Evolutionary conservation across 1,140 invertebrate genomes (phyloP).

Genomic region (Apis laboriosa): DNA sequence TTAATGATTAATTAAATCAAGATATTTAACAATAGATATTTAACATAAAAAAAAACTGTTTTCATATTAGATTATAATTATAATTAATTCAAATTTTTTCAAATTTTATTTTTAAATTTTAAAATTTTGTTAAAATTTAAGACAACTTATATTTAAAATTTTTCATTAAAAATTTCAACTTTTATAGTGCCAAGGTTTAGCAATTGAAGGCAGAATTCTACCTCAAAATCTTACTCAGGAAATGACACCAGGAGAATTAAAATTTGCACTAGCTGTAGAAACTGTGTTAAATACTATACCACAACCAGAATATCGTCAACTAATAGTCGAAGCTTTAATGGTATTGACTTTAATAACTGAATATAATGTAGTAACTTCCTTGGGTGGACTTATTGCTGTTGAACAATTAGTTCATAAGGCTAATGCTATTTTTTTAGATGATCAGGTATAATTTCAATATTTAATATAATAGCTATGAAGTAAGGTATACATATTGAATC

Average conservation of each 20-base stretch:
- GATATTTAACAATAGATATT: background rate
- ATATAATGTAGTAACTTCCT: slow-evolving; percentile 88
- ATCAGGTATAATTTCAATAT: slow-evolving; percentile 87
- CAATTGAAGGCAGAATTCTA: slow-evolving; percentile 94
- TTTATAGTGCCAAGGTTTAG: slow-evolving; percentile 92
- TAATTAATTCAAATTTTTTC: background rate
- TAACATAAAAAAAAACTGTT: background rate
- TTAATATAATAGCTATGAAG: background rate
- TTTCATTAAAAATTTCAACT: slow-evolving; percentile 12
- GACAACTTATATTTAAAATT: background rate
- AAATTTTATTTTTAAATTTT: too few species aligned
- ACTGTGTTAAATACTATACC: slow-evolving; percentile 98
- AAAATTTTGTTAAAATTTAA: too few species aligned
- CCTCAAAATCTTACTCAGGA: slow-evolving; percentile 96
- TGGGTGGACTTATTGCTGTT: slow-evolving; percentile 93
- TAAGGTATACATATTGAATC: background rate
- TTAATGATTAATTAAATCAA: background rate
- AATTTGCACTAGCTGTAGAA: slow-evolving; percentile 98
- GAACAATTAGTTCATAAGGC: slow-evolving; percentile 97
- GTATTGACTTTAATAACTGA: slow-evolving; percentile 95
- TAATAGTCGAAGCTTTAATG: slow-evolving; percentile 98
- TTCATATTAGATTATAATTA: background rate
- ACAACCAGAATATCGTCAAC: slow-evolving; percentile 98
- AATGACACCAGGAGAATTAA: slow-evolving; percentile 99
- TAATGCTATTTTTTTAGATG: slow-evolving; percentile 96